Base-by-base conservation (phyloP, 2,113 vertebrate genomes). In the Myrmecobius fasciatus region DNA sequence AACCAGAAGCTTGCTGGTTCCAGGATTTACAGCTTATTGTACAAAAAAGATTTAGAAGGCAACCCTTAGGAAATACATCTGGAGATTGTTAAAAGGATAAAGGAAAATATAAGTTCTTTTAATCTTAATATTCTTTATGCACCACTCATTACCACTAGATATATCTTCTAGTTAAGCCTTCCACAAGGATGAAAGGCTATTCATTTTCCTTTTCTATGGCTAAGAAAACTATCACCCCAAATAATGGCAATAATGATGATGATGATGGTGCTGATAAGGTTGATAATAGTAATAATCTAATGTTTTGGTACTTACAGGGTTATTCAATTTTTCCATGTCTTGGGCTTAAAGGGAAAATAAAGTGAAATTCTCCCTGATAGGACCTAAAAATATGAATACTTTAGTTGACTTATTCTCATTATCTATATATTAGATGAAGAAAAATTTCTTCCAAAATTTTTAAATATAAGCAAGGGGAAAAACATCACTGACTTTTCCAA, bases 111-210 rank as follows among this genome's bases (percentile, higher is more conserved):
- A 96, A 98, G 90, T 97, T 97, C 91, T 96, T 95, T 98, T 97
- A 95, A 97, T 98, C 97, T 98, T 94, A 97, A 98, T 97, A 97
- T 96, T 97, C 95, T 97, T 98, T 98, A 96, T 97, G 94, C 95
- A 96, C 89, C 95, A 22, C 98, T 98, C 97, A 97, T 98, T 97
- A 95, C 96, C 91, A 96, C 93, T 94, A 98, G 92, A 92, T 96
- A 95, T 96, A 91, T 97, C 97, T 97, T 93, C 97, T 47, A 95
- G 96, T 97, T 97, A 67, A 98, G 96, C 93, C 96, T 22, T 89
- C 95, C 94, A 96, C 97, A 97, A 10, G 52, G 94, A 96, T 97
- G 96, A 97, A 97, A 97, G 92, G 95, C 92, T 97, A 95, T 97
- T 97, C 97, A 96, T 97, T 97, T 95, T 95, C 93, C 47, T 96